A percentile compares a stretch with the other conserved stretches of the same genome.
Conservation (phyloP, 2,797 vertebrate species). For the Taeniopygia guttata region DNA sequence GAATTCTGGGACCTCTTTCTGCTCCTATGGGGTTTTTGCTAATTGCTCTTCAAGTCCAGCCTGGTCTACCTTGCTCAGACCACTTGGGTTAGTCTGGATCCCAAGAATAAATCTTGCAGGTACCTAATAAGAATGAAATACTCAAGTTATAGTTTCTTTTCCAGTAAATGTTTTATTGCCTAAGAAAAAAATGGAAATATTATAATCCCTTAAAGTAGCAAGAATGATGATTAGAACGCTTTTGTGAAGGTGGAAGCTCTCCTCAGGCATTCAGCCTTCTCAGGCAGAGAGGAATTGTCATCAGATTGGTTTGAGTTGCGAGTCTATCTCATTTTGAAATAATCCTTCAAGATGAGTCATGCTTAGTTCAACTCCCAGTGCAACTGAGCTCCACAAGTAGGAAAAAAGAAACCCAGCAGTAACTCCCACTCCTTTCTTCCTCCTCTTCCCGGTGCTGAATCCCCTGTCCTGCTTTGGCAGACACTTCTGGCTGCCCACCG, state of each 20-base stretch:
- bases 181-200: background rate
- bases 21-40: background rate
- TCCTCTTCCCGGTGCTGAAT: background rate
- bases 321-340: slow-evolving; percentile 40
- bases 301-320: background rate
- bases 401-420: background rate
- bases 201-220: background rate
- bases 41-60: background rate
- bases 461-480: background rate
- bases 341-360: slow-evolving; percentile 15
- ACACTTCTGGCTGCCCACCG: background rate
- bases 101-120: background rate
- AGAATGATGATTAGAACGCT: background rate
- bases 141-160: background rate
- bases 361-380: background rate
- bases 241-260: slow-evolving; percentile 5
- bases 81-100: slow-evolving; percentile 10
- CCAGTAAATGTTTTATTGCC: background rate
- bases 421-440: background rate
- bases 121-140: background rate
- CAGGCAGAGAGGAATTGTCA: background rate
- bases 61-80: background rate
- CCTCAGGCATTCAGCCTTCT: background rate
- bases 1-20: background rate
- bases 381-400: background rate